These are phyloP conservation scores for Rhogogaster chlorosoma DNA, from an alignment of 2,888 invertebrate genomes.

Conservation along the genomic window DNA sequence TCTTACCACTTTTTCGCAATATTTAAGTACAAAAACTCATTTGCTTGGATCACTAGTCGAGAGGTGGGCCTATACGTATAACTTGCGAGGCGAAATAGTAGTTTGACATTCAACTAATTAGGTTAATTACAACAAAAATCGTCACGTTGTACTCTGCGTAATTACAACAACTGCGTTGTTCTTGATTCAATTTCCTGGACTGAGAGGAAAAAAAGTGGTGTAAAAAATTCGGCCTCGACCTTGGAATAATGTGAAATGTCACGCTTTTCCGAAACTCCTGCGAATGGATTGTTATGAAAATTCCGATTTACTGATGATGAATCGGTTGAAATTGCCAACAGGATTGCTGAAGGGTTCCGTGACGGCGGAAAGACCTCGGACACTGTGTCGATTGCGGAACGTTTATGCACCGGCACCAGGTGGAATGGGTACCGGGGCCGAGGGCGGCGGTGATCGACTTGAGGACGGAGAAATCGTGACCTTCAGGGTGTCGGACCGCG, in stretches of 20 bases:
- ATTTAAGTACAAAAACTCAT: background rate
- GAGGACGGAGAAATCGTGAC: conserved; percentile 73
- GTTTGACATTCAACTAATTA: conserved; percentile 29
- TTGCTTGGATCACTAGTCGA: background rate
- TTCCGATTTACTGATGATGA: background rate
- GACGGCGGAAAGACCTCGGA: conserved; percentile 87
- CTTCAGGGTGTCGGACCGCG: conserved; percentile 72
- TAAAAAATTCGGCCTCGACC: background rate
- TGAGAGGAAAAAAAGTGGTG: background rate
- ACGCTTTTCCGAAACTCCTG: background rate
- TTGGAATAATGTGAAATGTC: background rate
- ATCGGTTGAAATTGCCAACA: conserved; percentile 74
- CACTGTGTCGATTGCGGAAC: conserved; percentile 86
- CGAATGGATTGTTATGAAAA: background rate
- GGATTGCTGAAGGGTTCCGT: conserved; percentile 92
- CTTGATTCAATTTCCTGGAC: background rate
- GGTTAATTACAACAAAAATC: conserved; percentile 24
- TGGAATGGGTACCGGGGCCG: conserved; percentile 73
- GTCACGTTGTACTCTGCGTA: background rate
- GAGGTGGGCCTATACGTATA: background rate
- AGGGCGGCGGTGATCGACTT: conserved; percentile 76
- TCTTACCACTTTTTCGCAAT: background rate
- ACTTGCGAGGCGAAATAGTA: background rate
- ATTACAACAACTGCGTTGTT: conserved; percentile 6
- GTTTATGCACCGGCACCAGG: conserved; percentile 81